phyloP scores from a whole-genome alignment of 1,140 invertebrate species.

The Lucilia cuprina region DNA sequence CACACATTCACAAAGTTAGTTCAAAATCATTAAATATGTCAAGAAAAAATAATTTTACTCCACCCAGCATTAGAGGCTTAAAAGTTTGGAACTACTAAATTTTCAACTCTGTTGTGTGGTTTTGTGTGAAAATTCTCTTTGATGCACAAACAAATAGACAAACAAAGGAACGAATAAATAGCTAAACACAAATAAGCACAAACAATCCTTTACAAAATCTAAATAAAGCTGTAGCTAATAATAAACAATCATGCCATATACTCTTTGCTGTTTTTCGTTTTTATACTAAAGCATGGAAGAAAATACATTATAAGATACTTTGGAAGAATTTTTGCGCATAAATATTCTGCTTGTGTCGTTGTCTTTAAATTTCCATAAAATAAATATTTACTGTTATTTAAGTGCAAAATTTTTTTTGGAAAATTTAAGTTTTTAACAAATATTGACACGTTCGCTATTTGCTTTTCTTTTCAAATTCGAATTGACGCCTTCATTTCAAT shows the following conservation, averaged over 20 bases:
- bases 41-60: too few species aligned
- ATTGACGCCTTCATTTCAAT: not conserved
- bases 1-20: too few species aligned
- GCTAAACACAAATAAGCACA: not conserved
- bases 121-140: slow-evolving; percentile 2
- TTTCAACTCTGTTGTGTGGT: not conserved
- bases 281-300: not conserved
- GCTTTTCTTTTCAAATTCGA: not conserved
- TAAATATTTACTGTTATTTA: not conserved
- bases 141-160: not conserved
- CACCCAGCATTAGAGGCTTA: too few species aligned
- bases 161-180: not conserved
- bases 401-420: not conserved
- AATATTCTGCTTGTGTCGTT: not conserved
- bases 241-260: not conserved
- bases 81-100: not conserved
- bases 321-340: not conserved
- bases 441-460: not conserved
- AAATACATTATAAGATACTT: not conserved
- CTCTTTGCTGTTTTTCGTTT: not conserved
- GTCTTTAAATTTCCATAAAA: slow-evolving; percentile 15
- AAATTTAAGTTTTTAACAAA: not conserved
- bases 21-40: too few species aligned
- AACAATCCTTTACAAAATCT: not conserved
- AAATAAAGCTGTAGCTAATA: not conserved